Evolutionary conservation across 2,113 vertebrate species (phyloP).

Genomic region (Xiphophorus couchianus): DNA sequence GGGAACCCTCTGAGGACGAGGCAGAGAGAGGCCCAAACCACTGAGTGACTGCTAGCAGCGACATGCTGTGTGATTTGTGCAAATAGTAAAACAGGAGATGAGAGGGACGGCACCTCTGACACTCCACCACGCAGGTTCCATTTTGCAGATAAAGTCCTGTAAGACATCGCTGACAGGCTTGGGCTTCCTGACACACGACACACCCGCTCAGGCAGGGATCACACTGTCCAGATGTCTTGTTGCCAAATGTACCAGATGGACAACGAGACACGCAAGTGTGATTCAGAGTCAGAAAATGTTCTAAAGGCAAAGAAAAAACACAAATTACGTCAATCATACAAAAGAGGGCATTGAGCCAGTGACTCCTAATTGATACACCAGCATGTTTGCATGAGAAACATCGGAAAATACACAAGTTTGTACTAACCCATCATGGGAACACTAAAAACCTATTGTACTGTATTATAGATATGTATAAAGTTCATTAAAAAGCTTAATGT

Average conservation of each 20-base stretch:
- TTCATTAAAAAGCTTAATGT: too few species aligned
- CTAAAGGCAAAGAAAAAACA: constrained; percentile 57
- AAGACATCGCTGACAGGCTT: constrained; percentile 81
- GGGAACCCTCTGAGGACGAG: constrained; percentile 83
- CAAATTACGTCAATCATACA: neutral
- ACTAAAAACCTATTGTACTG: neutral
- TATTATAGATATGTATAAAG: too few species aligned
- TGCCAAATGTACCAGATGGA: constrained; percentile 81
- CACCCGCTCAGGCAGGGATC: constrained; percentile 83
- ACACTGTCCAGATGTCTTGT: constrained; percentile 77
- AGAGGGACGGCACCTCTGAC: constrained; percentile 76
- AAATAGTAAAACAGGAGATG: neutral
- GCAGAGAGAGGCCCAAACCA: neutral
- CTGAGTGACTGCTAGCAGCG: neutral
- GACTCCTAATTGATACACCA: neutral
- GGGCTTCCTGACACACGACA: constrained; percentile 68
- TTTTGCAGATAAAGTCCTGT: constrained; percentile 80
- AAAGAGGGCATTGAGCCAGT: too few species aligned
- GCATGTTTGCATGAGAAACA: neutral
- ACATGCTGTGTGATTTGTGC: neutral
- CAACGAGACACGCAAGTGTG: constrained; percentile 79
- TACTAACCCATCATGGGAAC: neutral
- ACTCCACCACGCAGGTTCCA: constrained; percentile 81
- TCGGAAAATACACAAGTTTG: neutral
- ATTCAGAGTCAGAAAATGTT: constrained; percentile 73